A percentile compares a stretch with the other conserved stretches of the same genome.
Evolutionary conservation across 2,797 vertebrate genomes (phyloP).

Genomic region (Lagodon rhomboides): DNA sequence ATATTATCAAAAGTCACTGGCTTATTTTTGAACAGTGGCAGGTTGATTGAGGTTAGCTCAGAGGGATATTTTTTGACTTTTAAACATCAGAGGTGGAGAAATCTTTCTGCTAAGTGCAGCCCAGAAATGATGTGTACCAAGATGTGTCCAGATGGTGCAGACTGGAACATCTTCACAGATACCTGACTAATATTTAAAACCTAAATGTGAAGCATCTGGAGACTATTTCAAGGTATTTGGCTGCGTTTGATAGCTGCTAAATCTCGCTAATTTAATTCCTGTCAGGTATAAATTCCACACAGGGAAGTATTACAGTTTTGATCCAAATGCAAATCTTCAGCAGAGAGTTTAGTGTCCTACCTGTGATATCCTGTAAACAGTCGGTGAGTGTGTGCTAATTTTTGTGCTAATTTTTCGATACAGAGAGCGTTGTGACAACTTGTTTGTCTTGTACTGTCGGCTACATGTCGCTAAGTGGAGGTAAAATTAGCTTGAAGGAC

Average conservation of each 20-base stretch:
- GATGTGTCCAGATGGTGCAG: slow-evolving; percentile 37
- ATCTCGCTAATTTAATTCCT: slow-evolving; percentile 14
- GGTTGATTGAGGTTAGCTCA: slow-evolving; percentile 23
- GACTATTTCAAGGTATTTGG: slow-evolving; percentile 32
- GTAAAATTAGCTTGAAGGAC: not conserved
- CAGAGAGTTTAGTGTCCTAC: not conserved
- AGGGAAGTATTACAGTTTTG: slow-evolving; percentile 5
- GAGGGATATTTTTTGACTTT: slow-evolving; percentile 10
- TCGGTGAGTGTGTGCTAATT: not conserved
- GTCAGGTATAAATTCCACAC: slow-evolving; percentile 5
- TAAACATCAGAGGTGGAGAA: not conserved
- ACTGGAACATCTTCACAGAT: slow-evolving; percentile 28
- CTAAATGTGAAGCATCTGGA: slow-evolving; percentile 26
- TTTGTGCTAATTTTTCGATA: not conserved
- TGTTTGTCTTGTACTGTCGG: not conserved
- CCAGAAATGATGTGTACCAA: slow-evolving; percentile 4
- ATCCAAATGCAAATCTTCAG: slow-evolving; percentile 11
- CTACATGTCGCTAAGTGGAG: not conserved
- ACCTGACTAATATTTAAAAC: slow-evolving; percentile 38
- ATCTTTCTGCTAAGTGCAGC: slow-evolving; percentile 11
- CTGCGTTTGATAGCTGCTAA: slow-evolving; percentile 2
- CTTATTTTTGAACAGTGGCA: slow-evolving; percentile 16
- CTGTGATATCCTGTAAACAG: not conserved
- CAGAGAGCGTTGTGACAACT: not conserved
- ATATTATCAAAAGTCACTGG: slow-evolving; percentile 21